These are phyloP conservation scores for Oligia latruncula DNA, from an alignment of 2,888 invertebrate genomes.

Conservation along the genomic window DNA sequence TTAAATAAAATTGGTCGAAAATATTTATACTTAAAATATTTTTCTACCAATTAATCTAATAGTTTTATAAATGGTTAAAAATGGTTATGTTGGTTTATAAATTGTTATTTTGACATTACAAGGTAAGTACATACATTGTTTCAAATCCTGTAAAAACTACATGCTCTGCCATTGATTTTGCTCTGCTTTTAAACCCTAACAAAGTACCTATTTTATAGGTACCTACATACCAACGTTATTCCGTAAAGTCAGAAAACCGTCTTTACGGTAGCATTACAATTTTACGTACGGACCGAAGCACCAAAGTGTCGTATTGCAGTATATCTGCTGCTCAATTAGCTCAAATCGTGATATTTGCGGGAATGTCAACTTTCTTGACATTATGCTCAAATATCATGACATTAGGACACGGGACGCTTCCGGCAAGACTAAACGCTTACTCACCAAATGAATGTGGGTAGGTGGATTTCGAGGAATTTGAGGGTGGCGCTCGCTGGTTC, in stretches of 20 bases:
- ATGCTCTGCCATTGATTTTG: neutral
- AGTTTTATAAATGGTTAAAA: neutral
- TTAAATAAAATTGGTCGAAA: neutral
- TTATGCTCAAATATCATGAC: slow-evolving; percentile 74
- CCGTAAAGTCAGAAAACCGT: neutral
- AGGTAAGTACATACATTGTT: neutral
- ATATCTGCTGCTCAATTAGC: slow-evolving; percentile 41
- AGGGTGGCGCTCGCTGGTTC: neutral
- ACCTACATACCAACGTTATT: neutral
- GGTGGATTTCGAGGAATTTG: slow-evolving; percentile 36
- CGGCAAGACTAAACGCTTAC: slow-evolving; percentile 27
- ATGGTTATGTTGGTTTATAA: too few relatives aligned
- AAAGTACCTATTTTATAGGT: neutral
- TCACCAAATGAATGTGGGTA: slow-evolving; percentile 29
- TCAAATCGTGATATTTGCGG: slow-evolving; percentile 66
- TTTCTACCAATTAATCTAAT: neutral
- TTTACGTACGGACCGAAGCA: slow-evolving; percentile 9
- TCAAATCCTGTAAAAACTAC: neutral
- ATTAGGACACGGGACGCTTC: slow-evolving; percentile 56
- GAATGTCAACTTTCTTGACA: slow-evolving; percentile 79
- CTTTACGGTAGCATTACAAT: slow-evolving; percentile 2
- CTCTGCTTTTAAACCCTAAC: neutral
- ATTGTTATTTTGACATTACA: neutral
- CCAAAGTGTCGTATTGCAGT: slow-evolving; percentile 61
- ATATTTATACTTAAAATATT: neutral